Evolutionary conservation across 1,140 invertebrate genomes (phyloP).

Genomic region (Neodiprion pinetum): DNA sequence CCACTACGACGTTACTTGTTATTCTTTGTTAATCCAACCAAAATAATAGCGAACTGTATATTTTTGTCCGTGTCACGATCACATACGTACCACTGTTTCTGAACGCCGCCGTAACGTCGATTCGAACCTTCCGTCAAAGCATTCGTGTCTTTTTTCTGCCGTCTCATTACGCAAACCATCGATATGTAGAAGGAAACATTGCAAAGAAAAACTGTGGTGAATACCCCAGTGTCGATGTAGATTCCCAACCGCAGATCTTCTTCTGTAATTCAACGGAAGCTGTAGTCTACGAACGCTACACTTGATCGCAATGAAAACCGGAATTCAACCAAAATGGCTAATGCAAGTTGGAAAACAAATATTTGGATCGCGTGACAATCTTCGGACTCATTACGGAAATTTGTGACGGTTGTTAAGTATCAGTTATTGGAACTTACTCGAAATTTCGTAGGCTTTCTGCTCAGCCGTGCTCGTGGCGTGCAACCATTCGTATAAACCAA

Average conservation of each 20-base stretch:
- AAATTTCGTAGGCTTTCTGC: neutral
- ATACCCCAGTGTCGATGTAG: neutral
- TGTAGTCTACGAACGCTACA: no score
- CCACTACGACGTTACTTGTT: no score
- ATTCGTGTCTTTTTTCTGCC: neutral
- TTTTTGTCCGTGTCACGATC: neutral
- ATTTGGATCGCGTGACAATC: no score
- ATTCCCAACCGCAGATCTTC: neutral
- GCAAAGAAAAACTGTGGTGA: neutral
- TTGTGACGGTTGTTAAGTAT: no score
- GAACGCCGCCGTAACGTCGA: neutral
- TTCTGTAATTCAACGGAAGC: neutral
- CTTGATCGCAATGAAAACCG: no score
- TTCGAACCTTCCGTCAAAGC: neutral
- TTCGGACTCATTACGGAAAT: no score
- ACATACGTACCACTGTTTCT: neutral
- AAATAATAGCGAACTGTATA: neutral
- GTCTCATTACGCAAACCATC: neutral
- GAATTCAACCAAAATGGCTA: neutral
- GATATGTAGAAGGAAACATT: neutral
- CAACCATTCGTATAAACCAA: neutral
- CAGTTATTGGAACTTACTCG: neutral
- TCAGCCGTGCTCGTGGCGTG: neutral
- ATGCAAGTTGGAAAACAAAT: neutral
- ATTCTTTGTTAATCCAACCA: no score